Percentiles rank a stretch among this genome's conserved stretches.
Evolutionary conservation across 2,113 vertebrate genomes (phyloP).

Genomic region (Semnornis frantzii): DNA sequence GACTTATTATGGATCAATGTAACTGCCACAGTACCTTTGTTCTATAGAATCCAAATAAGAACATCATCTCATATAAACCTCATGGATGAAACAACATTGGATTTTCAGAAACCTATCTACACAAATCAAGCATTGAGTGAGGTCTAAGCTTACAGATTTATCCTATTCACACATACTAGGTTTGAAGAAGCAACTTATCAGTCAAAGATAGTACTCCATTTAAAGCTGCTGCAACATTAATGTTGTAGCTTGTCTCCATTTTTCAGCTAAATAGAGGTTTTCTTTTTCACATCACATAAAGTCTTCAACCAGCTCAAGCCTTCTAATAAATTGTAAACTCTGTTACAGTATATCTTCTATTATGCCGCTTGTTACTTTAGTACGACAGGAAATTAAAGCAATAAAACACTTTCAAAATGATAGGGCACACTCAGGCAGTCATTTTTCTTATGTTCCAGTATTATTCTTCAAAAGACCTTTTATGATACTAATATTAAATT

Average conservation of each 20-base stretch:
- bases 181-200: constrained; percentile 40
- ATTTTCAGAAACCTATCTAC: constrained; percentile 39
- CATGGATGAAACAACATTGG: constrained; percentile 27
- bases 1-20: constrained; percentile 38
- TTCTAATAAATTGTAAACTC: constrained; percentile 79
- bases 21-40: constrained; percentile 33
- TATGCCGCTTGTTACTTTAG: constrained; percentile 80
- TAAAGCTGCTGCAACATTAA: constrained; percentile 65
- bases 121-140: background rate
- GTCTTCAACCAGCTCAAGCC: constrained; percentile 68
- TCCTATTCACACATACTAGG: constrained; percentile 41
- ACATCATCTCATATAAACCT: background rate
- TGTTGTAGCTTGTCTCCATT: constrained; percentile 60
- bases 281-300: constrained; percentile 75
- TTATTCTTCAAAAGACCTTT: constrained; percentile 83
- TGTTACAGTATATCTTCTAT: constrained; percentile 79
- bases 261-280: constrained; percentile 75
- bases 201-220: constrained; percentile 49
- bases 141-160: constrained; percentile 19
- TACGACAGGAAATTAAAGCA: constrained; percentile 86
- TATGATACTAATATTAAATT: constrained; percentile 81
- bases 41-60: constrained; percentile 37
- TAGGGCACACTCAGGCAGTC: constrained; percentile 74
- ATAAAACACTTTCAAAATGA: constrained; percentile 82
- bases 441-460: constrained; percentile 79